Conservation (phyloP, 2,797 vertebrate species). For the Hippocampus kuda region DNA sequence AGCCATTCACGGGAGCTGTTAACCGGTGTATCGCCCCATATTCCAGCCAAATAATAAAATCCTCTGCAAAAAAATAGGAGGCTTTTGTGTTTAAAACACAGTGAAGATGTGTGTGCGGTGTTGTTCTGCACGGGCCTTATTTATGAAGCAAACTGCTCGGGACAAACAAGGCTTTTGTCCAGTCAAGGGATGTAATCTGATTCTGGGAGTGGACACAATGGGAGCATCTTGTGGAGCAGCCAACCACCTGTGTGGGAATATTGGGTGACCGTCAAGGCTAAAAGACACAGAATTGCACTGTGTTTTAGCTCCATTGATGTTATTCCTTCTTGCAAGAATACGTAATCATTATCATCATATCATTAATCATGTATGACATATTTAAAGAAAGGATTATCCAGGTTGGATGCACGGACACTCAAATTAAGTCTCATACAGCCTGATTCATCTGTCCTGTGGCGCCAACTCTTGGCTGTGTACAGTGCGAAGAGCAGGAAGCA, state of each 20-base stretch:
- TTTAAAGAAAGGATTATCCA: neutral
- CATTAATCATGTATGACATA: too few relatives aligned
- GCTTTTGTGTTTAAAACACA: neutral
- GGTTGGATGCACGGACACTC: neutral
- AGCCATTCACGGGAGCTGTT: constrained; percentile 5
- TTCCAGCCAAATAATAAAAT: neutral
- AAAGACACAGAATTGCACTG: neutral
- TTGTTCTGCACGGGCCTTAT: neutral
- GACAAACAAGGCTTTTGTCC: constrained; percentile 29
- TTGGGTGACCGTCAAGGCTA: constrained; percentile 5
- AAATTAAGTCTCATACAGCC: neutral
- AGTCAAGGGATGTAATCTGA: constrained; percentile 43
- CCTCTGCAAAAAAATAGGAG: neutral
- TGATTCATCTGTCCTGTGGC: neutral
- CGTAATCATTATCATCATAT: too few relatives aligned
- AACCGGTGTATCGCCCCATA: constrained; percentile 38
- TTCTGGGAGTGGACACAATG: constrained; percentile 44
- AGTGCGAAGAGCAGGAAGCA: too few relatives aligned
- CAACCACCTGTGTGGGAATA: constrained; percentile 30
- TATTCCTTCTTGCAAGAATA: too few relatives aligned
- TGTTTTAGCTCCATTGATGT: too few relatives aligned
- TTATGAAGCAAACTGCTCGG: constrained; percentile 4
- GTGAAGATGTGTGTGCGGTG: neutral
- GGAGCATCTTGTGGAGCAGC: constrained; percentile 30
- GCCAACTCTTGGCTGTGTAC: too few relatives aligned